Percentiles rank a stretch among this genome's conserved stretches.
Evolutionary conservation across 2,888 invertebrate genomes (phyloP).

Genomic region (Epsilonema sp.): DNA sequence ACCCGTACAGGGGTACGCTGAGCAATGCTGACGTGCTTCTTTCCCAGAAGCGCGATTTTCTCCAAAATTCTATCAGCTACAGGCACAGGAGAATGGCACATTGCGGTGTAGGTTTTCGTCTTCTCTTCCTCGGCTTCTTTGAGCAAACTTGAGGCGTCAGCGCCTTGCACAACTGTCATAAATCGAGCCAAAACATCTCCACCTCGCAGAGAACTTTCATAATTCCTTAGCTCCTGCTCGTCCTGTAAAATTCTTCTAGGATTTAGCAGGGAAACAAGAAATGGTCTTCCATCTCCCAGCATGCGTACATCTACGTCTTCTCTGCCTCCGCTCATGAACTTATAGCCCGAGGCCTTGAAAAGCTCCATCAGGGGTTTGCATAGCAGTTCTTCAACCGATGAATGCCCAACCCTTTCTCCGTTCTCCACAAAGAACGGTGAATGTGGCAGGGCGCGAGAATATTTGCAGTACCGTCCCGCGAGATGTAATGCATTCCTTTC

Average conservation of each 20-base stretch:
- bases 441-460: constrained; percentile 59
- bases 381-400: constrained; percentile 77
- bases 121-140: no score
- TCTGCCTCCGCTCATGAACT: constrained; percentile 41
- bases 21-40: background rate
- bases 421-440: constrained; percentile 66
- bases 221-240: no score
- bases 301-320: constrained; percentile 94
- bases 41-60: background rate
- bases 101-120: constrained; percentile 20
- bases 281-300: constrained; percentile 61
- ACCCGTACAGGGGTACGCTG: constrained; percentile 4
- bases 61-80: constrained; percentile 7
- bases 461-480: constrained; percentile 49
- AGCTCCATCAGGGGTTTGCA: constrained; percentile 44
- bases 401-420: constrained; percentile 17
- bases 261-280: constrained; percentile 56
- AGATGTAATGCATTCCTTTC: background rate
- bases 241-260: constrained; percentile 8
- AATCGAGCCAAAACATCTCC: no score
- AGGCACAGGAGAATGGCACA: constrained; percentile 19
- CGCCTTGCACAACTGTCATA: no score
- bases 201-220: no score
- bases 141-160: no score
- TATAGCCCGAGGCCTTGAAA: constrained; percentile 39